Conservation (phyloP, 37 sponge, comb jelly and placozoan species). For the Lycopodina hypogea region DNA sequence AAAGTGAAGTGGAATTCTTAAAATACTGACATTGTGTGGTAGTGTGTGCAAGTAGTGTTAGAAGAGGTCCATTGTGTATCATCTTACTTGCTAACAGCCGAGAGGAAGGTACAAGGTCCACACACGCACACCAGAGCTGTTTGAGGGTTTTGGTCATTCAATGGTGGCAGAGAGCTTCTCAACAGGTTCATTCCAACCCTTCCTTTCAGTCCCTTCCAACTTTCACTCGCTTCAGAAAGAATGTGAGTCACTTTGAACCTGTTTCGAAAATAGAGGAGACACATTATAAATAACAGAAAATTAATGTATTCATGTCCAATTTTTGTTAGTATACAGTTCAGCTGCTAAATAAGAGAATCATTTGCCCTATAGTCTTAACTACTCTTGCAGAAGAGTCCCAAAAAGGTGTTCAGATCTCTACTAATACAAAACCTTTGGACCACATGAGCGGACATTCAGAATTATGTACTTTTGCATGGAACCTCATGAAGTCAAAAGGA, state of each 20-base stretch:
- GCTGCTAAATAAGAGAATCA: too few species aligned
- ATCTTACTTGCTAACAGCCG: slow-evolving; percentile 33
- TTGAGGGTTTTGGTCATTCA: background rate
- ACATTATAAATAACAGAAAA: background rate
- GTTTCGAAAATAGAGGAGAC: too few species aligned
- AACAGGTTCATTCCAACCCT: slow-evolving; percentile 36
- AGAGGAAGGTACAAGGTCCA: slow-evolving; percentile 59
- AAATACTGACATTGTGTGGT: background rate
- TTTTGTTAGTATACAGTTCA: too few species aligned
- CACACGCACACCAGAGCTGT: slow-evolving; percentile 68
- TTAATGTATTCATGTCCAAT: background rate
- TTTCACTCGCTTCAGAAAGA: slow-evolving; percentile 36
- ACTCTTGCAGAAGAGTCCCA: too few species aligned
- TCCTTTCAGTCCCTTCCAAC: slow-evolving; percentile 58
- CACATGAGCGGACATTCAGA: too few species aligned
- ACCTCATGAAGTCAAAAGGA: too few species aligned
- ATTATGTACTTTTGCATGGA: too few species aligned
- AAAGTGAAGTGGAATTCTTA: too few species aligned
- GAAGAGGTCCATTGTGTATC: background rate
- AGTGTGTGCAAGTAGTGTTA: background rate
- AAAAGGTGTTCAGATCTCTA: too few species aligned
- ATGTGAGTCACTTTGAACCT: slow-evolving; percentile 60
- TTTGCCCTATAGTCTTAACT: too few species aligned
- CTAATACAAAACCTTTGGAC: too few species aligned
- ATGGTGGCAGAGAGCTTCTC: slow-evolving; percentile 40